Conservation (phyloP, 2,888 invertebrate species). For the Watsonalla binaria region DNA sequence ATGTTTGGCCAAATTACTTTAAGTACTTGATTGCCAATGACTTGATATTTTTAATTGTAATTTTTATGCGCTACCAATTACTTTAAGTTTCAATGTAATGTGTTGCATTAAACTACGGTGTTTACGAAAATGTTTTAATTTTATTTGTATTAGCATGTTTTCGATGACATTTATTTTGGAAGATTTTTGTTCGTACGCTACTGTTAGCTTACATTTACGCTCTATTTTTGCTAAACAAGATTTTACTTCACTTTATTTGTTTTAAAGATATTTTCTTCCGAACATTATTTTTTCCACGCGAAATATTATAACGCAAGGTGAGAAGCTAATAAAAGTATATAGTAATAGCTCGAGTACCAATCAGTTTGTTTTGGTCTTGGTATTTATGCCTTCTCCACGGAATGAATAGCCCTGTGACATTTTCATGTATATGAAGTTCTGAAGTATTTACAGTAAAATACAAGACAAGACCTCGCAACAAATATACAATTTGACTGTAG, state of each 20-base stretch:
- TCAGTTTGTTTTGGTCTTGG: slow-evolving; percentile 44
- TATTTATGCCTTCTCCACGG: slow-evolving; percentile 7
- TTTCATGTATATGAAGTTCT: no score
- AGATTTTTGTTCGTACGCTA: slow-evolving; percentile 55
- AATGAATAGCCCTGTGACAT: no score
- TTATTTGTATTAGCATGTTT: slow-evolving; percentile 51
- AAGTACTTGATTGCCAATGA: slow-evolving; percentile 53
- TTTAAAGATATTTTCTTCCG: slow-evolving; percentile 62
- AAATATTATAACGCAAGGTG: slow-evolving; percentile 13
- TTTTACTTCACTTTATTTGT: slow-evolving; percentile 26
- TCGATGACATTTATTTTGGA: slow-evolving; percentile 74
- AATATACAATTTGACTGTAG: no score
- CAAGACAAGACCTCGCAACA: no score
- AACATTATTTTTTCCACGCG: slow-evolving; percentile 41
- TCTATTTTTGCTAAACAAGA: slow-evolving; percentile 26
- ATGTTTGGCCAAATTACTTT: slow-evolving; percentile 52
- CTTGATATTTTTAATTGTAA: slow-evolving; percentile 39
- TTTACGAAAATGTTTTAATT: slow-evolving; percentile 49
- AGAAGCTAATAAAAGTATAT: slow-evolving; percentile 14
- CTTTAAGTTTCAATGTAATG: slow-evolving; percentile 54
- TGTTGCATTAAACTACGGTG: slow-evolving; percentile 70
- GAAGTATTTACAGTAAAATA: no score
- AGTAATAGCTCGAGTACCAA: slow-evolving; percentile 21
- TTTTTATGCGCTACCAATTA: slow-evolving; percentile 38
- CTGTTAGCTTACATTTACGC: slow-evolving; percentile 23